Evolutionary conservation across 2,113 vertebrate genomes (phyloP).

Genomic region (Orthonyx spaldingii): DNA sequence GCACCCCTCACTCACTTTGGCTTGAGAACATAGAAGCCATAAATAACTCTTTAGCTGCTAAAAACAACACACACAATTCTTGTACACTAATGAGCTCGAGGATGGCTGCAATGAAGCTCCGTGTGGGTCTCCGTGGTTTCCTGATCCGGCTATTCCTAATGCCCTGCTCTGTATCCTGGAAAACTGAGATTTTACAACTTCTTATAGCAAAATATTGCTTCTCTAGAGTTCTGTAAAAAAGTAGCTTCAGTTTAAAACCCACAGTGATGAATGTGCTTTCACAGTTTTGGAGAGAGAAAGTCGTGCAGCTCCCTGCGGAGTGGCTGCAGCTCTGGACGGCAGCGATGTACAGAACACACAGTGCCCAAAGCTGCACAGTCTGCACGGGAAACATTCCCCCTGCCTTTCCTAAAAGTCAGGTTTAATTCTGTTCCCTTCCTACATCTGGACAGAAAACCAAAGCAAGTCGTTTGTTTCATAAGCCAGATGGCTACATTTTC

Average conservation of each 20-base stretch:
- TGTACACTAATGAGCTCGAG: slow-evolving; percentile 60
- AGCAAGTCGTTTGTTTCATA: not conserved
- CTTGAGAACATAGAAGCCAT: slow-evolving; percentile 64
- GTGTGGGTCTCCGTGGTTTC: slow-evolving; percentile 31
- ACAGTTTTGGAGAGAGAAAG: not conserved
- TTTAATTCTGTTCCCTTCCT: not conserved
- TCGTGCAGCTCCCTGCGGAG: accelerated
- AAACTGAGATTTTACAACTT: not conserved
- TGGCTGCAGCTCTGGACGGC: not conserved
- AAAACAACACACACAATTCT: slow-evolving; percentile 62
- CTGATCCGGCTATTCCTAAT: not conserved
- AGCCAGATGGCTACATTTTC: not conserved
- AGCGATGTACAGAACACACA: not conserved
- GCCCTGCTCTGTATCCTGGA: not conserved
- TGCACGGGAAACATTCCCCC: not conserved
- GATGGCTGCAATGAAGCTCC: slow-evolving; percentile 43
- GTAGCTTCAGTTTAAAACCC: not conserved
- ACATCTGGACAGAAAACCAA: not conserved
- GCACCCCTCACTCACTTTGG: slow-evolving; percentile 67
- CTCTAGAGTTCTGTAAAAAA: not conserved
- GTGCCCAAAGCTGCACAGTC: not conserved
- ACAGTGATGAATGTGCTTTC: not conserved
- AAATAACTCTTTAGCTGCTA: slow-evolving; percentile 64
- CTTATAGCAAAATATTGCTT: not conserved
- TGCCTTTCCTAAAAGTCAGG: not conserved